phyloP scores from a whole-genome alignment of 53 echinoderm and acorn worm species.

The Paracentrotus lividus region DNA sequence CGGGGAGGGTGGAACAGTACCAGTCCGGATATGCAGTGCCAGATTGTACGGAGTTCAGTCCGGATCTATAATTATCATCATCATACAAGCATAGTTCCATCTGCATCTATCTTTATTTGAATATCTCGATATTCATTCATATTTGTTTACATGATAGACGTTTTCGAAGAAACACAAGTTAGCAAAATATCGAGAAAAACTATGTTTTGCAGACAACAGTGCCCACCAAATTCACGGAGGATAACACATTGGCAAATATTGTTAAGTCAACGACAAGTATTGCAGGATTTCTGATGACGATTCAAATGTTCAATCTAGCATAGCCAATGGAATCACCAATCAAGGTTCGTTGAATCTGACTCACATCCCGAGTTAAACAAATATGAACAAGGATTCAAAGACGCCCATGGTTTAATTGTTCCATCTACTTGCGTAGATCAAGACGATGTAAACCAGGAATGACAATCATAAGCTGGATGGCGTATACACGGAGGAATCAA shows the following conservation, averaged over 20 bases:
- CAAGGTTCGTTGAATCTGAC: background rate
- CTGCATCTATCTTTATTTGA: slow-evolving; percentile 8
- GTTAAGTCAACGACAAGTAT: background rate
- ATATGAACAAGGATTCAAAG: background rate
- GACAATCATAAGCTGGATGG: background rate
- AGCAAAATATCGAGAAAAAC: background rate
- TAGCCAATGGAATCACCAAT: background rate
- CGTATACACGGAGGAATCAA: background rate
- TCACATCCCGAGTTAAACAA: background rate
- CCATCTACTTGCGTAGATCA: background rate
- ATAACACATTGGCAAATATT: background rate
- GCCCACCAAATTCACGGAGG: background rate
- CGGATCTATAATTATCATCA: background rate
- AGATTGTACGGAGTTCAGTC: background rate
- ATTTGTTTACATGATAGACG: background rate
- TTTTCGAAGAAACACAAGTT: background rate
- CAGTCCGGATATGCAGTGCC: background rate
- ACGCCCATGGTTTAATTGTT: background rate
- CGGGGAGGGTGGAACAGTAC: background rate
- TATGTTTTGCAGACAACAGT: background rate
- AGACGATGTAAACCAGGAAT: background rate
- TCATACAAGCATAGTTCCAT: background rate
- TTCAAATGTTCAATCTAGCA: background rate
- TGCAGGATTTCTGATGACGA: background rate
- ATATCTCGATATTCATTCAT: background rate